These are phyloP conservation scores for Misgurnus anguillicaudatus DNA, from an alignment of 2,113 vertebrate genomes.

Conservation along the genomic window DNA sequence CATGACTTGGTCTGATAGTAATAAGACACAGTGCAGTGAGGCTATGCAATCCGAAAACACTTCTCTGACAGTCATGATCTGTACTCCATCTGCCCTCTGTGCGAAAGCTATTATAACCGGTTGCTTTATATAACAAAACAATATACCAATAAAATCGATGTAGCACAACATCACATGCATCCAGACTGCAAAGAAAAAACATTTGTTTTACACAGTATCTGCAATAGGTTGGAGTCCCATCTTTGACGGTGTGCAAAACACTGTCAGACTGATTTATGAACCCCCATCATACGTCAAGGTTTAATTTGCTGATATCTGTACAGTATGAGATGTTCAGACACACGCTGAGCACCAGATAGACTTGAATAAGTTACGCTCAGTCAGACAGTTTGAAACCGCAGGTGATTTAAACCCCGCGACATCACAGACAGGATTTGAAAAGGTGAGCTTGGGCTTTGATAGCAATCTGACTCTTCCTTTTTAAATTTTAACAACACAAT, in stretches of 20 bases:
- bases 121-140: neutral
- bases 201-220: neutral
- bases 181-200: neutral
- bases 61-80: neutral
- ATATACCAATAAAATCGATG: neutral
- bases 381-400: neutral
- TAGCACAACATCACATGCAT: neutral
- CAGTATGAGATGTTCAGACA: neutral
- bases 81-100: neutral
- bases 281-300: neutral
- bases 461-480: constrained; percentile 4
- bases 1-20: too few species aligned
- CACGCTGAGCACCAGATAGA: neutral
- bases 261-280: constrained; percentile 14
- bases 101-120: neutral
- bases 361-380: constrained; percentile 25
- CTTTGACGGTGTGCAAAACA: neutral
- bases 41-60: neutral
- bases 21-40: neutral
- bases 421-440: constrained; percentile 15
- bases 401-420: constrained; percentile 14
- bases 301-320: constrained; percentile 5
- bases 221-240: neutral
- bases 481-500: constrained; percentile 4
- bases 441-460: constrained; percentile 24